Evolutionary conservation across 2,113 vertebrate species (phyloP), one percentile per base, ranked within the genome.

Genomic region (Sardina pilchardus): DNA sequence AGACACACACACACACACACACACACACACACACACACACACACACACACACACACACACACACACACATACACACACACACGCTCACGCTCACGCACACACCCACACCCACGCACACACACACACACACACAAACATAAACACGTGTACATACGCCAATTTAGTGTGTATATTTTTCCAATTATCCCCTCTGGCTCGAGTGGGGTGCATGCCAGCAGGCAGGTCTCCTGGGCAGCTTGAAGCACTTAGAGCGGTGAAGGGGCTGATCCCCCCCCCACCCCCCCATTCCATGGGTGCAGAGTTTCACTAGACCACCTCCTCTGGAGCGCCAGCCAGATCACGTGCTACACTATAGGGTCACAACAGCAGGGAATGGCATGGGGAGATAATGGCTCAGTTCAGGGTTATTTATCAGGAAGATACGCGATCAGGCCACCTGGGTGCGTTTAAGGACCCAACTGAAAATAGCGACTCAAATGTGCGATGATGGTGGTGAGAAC

Each of bases 161-260:
- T 36, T 75, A 71, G n/a, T 3, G n/a, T 26, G 67, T 75, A 14
- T 34, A 75, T 16, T 75, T 75, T 34, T 75, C 34, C 26, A 75
- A 75, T 75, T 14, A 75, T 75, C 30, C 30, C 30, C 26, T 75
- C 8, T 14, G 84, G 86, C 88, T 83, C 81, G 75, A 81, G 75
- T 36, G 85, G 86, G 81, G 53, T 80, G 82, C 82, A 84, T 82
- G 87, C 86, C 81, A 78, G 67, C 12, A 12, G 78, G 56, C 84
- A 82, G 88, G 85, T 36, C 84, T 45, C 86, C 86, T 14, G 34
- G 82, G 84, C 85, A 89, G 87, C 81, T 82, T 89, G 86, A 93
- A 92, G 59, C 84, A 85, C 88, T 91, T 91, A 88, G 26, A 85
- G 86, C 83, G 36, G 67, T 34, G 67, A 26, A 63, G 86, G 88